phyloP scores from a whole-genome alignment of 1,140 invertebrate genomes.

The Pinna nobilis region DNA sequence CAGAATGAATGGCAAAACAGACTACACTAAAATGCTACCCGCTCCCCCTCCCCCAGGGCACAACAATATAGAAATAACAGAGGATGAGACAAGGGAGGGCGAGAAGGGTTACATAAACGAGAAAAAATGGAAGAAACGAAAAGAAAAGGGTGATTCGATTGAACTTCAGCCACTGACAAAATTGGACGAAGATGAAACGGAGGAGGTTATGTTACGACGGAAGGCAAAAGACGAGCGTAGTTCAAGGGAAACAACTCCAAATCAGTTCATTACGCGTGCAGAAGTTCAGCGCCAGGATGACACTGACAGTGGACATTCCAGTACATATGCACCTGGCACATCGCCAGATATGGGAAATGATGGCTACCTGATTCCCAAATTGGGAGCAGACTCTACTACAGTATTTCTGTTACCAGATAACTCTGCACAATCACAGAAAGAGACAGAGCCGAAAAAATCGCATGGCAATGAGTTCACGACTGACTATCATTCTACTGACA shows the following conservation, averaged over 20 bases:
- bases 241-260: constrained; percentile 34
- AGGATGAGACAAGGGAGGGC: constrained; percentile 23
- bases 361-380: constrained; percentile 64
- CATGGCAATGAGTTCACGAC: constrained; percentile 13
- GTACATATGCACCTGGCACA: constrained; percentile 63
- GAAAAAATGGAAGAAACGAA: constrained; percentile 48
- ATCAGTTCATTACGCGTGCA: constrained; percentile 48
- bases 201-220: constrained; percentile 33
- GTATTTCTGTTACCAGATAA: constrained; percentile 13
- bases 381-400: constrained; percentile 34
- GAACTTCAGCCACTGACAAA: constrained; percentile 54
- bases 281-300: constrained; percentile 64
- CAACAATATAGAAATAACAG: constrained; percentile 25
- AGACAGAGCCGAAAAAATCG: neutral
- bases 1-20: constrained; percentile 58
- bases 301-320: constrained; percentile 69
- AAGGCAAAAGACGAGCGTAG: constrained; percentile 20
- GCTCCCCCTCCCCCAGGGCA: constrained; percentile 50
- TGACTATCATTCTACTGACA: constrained; percentile 26
- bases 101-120: constrained; percentile 43
- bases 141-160: constrained; percentile 47
- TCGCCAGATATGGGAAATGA: constrained; percentile 59
- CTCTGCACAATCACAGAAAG: constrained; percentile 14
- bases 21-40: constrained; percentile 60
- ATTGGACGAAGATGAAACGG: constrained; percentile 27